These are phyloP conservation scores for Littorina saxatilis DNA, from an alignment of 1,140 invertebrate genomes.

Conservation along the genomic window DNA sequence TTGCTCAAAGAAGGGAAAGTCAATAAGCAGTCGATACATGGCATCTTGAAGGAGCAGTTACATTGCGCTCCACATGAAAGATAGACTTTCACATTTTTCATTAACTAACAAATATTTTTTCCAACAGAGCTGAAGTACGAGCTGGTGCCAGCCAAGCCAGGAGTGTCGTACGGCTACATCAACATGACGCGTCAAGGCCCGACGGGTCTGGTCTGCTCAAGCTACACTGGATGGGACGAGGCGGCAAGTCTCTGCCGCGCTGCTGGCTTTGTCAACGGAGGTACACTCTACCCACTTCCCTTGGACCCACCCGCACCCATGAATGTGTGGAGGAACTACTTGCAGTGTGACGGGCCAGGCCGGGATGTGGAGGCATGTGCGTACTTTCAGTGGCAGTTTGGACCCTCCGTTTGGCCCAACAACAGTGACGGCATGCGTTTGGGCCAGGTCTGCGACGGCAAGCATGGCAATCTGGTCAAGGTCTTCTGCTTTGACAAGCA, in stretches of 20 bases:
- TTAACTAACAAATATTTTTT: not conserved
- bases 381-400: not conserved
- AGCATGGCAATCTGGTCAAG: not conserved
- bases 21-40: no score
- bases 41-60: no score
- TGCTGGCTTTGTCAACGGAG: not conserved
- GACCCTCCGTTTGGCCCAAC: not conserved
- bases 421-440: not conserved
- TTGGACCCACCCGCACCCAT: not conserved
- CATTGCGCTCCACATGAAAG: no score
- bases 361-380: not conserved
- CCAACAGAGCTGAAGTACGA: constrained; percentile 21
- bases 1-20: no score
- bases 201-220: not conserved
- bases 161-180: not conserved
- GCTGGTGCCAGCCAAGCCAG: not conserved
- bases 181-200: not conserved
- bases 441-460: not conserved
- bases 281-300: not conserved
- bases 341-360: not conserved
- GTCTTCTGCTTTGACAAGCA: constrained; percentile 21
- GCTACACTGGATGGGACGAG: not conserved
- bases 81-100: not conserved
- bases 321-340: not conserved
- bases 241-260: constrained; percentile 12